Conservation (phyloP, 92 coral and sea anemone genomes). For the Phymanthus crucifer region DNA sequence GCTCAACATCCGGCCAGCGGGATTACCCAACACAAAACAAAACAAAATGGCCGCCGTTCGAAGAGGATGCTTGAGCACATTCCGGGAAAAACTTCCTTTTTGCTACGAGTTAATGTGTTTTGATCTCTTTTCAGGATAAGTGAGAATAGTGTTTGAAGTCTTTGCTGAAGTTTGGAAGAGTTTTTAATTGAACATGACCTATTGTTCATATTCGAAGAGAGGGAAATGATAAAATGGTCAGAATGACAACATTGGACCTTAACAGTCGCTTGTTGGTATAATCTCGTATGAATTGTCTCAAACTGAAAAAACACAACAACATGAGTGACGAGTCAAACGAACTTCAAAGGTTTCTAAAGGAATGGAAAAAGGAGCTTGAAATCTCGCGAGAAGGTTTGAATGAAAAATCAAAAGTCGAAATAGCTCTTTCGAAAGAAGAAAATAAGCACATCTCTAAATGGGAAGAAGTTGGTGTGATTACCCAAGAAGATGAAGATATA, state of each 20-base stretch:
- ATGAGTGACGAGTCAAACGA: constrained; percentile 48
- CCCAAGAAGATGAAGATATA: background rate
- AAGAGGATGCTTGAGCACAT: too few species aligned
- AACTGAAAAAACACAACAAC: background rate
- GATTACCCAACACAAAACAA: constrained; percentile 21
- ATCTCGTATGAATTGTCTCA: background rate
- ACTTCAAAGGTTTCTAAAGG: constrained; percentile 55
- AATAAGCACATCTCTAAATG: background rate
- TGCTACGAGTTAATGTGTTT: background rate
- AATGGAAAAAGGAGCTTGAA: constrained; percentile 74
- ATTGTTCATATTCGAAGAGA: background rate
- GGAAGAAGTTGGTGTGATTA: background rate
- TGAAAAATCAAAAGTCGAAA: constrained; percentile 6
- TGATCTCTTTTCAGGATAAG: background rate
- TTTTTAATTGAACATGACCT: background rate
- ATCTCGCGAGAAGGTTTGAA: background rate
- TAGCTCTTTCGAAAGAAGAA: background rate
- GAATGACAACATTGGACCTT: background rate
- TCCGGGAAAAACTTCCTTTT: background rate
- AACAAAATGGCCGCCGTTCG: constrained; percentile 46
- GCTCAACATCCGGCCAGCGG: constrained; percentile 69
- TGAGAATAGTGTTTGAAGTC: background rate
- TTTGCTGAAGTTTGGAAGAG: background rate
- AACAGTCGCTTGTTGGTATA: background rate
- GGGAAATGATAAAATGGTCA: background rate